These are phyloP conservation scores for Smutsia temminckii DNA, from an alignment of 2,797 vertebrate species.

Conservation along the genomic window DNA sequence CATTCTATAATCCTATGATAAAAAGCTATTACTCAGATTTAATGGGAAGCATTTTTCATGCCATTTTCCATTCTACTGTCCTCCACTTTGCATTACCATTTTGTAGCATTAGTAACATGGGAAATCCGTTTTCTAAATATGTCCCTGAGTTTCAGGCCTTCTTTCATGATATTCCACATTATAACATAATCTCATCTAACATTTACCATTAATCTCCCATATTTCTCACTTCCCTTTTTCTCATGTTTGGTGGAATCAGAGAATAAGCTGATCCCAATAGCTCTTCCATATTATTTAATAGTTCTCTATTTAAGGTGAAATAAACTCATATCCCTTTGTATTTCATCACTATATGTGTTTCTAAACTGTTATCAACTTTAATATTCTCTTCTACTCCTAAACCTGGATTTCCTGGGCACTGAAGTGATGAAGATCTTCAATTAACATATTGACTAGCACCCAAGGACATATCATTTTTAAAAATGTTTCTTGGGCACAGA, in stretches of 20 bases:
- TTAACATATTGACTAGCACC: conserved; percentile 1
- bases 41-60: conserved; percentile 62
- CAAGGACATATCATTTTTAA: neutral
- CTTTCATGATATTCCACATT: conserved; percentile 15
- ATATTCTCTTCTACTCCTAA: neutral
- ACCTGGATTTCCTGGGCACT: neutral
- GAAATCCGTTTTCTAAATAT: conserved; percentile 61
- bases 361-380: neutral
- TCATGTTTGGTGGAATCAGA: conserved; percentile 3
- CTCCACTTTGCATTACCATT: conserved; percentile 47
- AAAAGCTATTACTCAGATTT: conserved; percentile 62
- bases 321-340: neutral
- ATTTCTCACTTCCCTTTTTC: conserved; percentile 46
- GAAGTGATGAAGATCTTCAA: neutral
- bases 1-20: conserved; percentile 52
- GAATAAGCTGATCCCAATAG: conserved; percentile 6
- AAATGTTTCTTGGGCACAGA: neutral
- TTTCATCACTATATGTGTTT: neutral
- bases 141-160: neutral
- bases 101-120: conserved; percentile 54
- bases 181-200: conserved; percentile 27
- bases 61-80: conserved; percentile 30
- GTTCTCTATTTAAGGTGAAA: conserved; percentile 13
- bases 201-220: conserved; percentile 52
- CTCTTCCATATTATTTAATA: conserved; percentile 2